Conservation (phyloP, 2,888 invertebrate genomes). For the Clunio marinus region DNA sequence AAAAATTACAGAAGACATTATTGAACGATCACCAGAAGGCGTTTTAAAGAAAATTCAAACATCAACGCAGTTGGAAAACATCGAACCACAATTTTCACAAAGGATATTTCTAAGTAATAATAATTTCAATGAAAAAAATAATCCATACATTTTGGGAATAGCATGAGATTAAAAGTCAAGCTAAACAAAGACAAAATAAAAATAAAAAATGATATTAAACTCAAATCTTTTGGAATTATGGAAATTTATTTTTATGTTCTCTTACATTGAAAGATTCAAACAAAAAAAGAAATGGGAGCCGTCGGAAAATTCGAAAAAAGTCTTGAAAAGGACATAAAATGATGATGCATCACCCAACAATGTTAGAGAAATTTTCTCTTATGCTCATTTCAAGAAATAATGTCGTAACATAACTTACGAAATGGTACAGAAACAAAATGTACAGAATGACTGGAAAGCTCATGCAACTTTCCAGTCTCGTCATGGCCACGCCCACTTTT, state of each 20-base stretch:
- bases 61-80: not conserved
- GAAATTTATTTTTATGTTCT: not conserved
- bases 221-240: not conserved
- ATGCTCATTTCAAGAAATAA: not conserved
- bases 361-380: not conserved
- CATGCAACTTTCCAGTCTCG: conserved; percentile 16
- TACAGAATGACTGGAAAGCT: conserved; percentile 9
- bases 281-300: no score
- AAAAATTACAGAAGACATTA: no score
- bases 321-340: not conserved
- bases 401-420: no score
- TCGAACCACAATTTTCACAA: not conserved
- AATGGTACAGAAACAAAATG: no score
- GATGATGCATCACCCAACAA: no score
- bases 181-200: no score
- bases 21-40: no score
- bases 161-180: no score
- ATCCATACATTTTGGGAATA: conserved; percentile 1
- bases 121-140: not conserved
- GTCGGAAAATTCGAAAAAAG: not conserved
- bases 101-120: not conserved
- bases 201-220: not conserved
- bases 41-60: no score
- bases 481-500: conserved; percentile 6
- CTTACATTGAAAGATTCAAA: no score